A percentile compares a stretch with the other conserved stretches of the same genome.
Conservation (phyloP, 2,888 invertebrate genomes). For the Nephrotoma appendiculata region DNA sequence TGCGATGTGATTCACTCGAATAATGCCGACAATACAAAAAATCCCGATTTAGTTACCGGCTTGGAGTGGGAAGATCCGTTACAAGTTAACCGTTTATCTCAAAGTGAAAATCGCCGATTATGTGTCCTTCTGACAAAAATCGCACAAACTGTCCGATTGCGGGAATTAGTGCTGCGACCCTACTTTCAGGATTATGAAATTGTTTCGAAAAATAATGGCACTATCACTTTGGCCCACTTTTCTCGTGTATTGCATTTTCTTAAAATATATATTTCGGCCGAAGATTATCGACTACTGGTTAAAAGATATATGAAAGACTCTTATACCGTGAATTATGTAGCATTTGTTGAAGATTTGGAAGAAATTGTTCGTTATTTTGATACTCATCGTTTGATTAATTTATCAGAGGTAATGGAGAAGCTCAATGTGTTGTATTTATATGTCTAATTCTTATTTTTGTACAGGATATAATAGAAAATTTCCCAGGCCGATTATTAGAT, state of each 20-base stretch:
- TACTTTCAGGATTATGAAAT: slow-evolving; percentile 38
- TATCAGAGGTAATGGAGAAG: slow-evolving; percentile 36
- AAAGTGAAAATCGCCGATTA: slow-evolving; percentile 49
- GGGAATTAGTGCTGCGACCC: slow-evolving; percentile 50
- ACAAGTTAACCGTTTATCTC: slow-evolving; percentile 47
- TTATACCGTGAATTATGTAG: slow-evolving; percentile 64
- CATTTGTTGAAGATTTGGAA: slow-evolving; percentile 53
- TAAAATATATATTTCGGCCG: slow-evolving; percentile 49
- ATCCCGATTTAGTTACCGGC: slow-evolving; percentile 36
- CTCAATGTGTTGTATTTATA: not conserved
- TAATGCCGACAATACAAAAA: slow-evolving; percentile 38
- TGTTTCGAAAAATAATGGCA: slow-evolving; percentile 53
- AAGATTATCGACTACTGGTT: slow-evolving; percentile 58
- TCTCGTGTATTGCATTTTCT: slow-evolving; percentile 57
- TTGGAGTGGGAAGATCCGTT: slow-evolving; percentile 55
- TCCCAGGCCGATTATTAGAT: slow-evolving; percentile 50
- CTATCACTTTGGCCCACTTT: slow-evolving; percentile 63
- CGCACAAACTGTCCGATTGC: slow-evolving; percentile 39
- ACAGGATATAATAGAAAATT: slow-evolving; percentile 38
- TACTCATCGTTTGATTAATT: slow-evolving; percentile 35
- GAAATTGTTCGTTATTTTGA: slow-evolving; percentile 46
- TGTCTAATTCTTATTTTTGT: slow-evolving; percentile 9
- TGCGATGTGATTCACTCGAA: slow-evolving; percentile 57
- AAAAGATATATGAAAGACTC: slow-evolving; percentile 62
- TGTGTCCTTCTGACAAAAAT: slow-evolving; percentile 59